A percentile compares a stretch with the other conserved stretches of the same genome.
Evolutionary conservation across 2,888 invertebrate species (phyloP).

Genomic region (Coleophora deauratella): DNA sequence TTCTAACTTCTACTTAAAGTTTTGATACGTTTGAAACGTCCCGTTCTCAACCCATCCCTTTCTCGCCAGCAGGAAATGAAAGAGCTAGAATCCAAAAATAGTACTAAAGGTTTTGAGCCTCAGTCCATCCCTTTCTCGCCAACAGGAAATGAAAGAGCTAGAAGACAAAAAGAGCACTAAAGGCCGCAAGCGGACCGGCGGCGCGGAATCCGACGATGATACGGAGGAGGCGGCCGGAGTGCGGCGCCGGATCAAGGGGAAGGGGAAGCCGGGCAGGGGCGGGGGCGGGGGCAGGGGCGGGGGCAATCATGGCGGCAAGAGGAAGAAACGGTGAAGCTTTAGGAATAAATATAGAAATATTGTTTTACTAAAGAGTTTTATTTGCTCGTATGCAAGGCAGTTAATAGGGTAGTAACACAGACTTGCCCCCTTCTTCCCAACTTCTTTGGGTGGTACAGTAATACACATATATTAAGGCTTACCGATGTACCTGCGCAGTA

Average conservation of each 20-base stretch:
- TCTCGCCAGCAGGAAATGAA: constrained; percentile 78
- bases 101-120: constrained; percentile 72
- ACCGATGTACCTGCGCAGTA: no score
- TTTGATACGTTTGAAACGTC: no score
- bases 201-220: constrained; percentile 81
- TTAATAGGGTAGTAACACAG: no score
- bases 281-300: no score
- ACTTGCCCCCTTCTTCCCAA: no score
- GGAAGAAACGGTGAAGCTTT: constrained; percentile 38
- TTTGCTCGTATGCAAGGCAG: constrained; percentile 6
- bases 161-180: constrained; percentile 78
- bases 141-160: constrained; percentile 84
- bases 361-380: constrained; percentile 1
- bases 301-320: constrained; percentile 38
- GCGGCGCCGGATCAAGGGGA: constrained; percentile 81
- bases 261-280: constrained; percentile 12
- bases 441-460: no score
- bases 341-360: constrained; percentile 1
- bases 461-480: no score
- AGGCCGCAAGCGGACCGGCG: constrained; percentile 62
- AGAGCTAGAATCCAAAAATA: constrained; percentile 81
- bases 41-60: background rate
- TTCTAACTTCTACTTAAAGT: no score
- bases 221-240: constrained; percentile 88
- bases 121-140: background rate